phyloP scores from a whole-genome alignment of 2,888 invertebrate species.

The Caenorhabditis japonica region DNA sequence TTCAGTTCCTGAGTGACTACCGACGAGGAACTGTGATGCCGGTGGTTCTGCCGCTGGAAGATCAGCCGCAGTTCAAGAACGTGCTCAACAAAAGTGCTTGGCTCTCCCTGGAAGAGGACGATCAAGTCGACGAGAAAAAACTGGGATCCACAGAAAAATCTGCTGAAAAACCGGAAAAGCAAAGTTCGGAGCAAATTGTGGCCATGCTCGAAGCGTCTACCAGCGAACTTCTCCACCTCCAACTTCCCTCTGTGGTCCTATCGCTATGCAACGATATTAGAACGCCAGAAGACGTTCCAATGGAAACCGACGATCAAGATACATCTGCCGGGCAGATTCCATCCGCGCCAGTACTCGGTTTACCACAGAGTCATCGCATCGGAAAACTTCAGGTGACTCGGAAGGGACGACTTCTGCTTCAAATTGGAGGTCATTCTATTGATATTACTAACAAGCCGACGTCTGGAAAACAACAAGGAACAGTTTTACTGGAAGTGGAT shows the following conservation, averaged over 20 bases:
- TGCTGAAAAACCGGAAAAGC: background rate
- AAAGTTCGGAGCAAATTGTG: slow-evolving; percentile 24
- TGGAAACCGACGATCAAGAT: slow-evolving; percentile 28
- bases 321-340: background rate
- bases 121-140: slow-evolving; percentile 17
- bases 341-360: slow-evolving; percentile 3
- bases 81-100: slow-evolving; percentile 24
- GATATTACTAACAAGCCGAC: slow-evolving; percentile 28
- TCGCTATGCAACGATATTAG: slow-evolving; percentile 29
- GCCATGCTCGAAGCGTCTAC: slow-evolving; percentile 34
- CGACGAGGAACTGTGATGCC: slow-evolving; percentile 56
- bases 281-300: background rate
- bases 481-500: slow-evolving; percentile 36
- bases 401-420: slow-evolving; percentile 25
- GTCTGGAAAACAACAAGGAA: slow-evolving; percentile 36
- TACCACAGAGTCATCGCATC: slow-evolving; percentile 22
- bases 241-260: slow-evolving; percentile 43
- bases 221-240: slow-evolving; percentile 35
- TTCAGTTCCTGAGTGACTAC: slow-evolving; percentile 51
- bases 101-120: slow-evolving; percentile 28
- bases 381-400: slow-evolving; percentile 52
- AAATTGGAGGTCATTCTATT: slow-evolving; percentile 34
- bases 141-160: background rate
- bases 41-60: slow-evolving; percentile 58
- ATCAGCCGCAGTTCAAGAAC: slow-evolving; percentile 58